Evolutionary conservation across 2,113 vertebrate genomes (phyloP).

Genomic region (Benitochromis conjunctus): DNA sequence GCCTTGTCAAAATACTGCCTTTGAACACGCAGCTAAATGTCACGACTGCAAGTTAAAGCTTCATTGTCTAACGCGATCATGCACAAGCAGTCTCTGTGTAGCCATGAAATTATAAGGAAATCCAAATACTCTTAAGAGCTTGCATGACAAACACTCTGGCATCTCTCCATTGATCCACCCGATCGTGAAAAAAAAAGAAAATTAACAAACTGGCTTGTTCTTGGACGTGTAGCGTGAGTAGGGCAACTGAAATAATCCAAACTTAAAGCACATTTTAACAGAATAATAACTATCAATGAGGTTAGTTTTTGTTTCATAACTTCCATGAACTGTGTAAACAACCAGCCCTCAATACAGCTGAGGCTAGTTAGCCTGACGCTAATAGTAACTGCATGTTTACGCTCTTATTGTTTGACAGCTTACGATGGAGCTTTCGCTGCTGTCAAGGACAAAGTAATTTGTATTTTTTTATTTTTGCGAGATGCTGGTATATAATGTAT

Average conservation of each 20-base stretch:
- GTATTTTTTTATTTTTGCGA: background rate
- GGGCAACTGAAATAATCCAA: background rate
- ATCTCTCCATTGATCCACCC: background rate
- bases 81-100: background rate
- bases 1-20: background rate
- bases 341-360: background rate
- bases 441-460: background rate
- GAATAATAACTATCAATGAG: background rate
- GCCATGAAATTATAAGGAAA: background rate
- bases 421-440: background rate
- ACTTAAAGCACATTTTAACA: background rate
- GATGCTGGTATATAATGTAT: background rate
- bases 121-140: background rate
- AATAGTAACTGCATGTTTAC: slow-evolving; percentile 22
- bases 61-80: background rate
- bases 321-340: background rate
- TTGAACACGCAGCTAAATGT: background rate
- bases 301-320: background rate
- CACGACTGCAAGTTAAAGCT: background rate
- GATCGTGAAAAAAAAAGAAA: background rate
- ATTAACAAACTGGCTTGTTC: background rate
- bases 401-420: slow-evolving; percentile 2
- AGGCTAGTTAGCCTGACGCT: slow-evolving; percentile 1
- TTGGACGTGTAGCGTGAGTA: background rate
- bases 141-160: background rate